Conservation (phyloP, 2,797 vertebrate genomes). For the Gadopsis marmoratus region DNA sequence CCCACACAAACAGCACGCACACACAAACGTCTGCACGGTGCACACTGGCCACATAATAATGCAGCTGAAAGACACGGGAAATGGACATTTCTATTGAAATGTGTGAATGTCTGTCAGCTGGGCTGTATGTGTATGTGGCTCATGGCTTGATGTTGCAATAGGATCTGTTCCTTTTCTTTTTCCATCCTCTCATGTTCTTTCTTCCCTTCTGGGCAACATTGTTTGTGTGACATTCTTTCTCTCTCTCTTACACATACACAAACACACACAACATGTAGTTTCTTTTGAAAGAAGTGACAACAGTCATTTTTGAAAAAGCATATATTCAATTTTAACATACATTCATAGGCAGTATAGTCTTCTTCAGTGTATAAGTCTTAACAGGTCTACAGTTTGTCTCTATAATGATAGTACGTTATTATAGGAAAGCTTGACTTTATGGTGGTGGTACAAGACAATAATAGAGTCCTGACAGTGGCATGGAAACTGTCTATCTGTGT, state of each 20-base stretch:
- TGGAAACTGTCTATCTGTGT: slow-evolving; percentile 54
- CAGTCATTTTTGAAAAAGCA: slow-evolving; percentile 81
- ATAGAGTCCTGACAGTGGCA: slow-evolving; percentile 79
- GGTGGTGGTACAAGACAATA: slow-evolving; percentile 78
- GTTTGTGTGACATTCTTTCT: slow-evolving; percentile 42
- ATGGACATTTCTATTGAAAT: slow-evolving; percentile 74
- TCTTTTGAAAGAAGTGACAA: slow-evolving; percentile 65
- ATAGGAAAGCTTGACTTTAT: slow-evolving; percentile 80
- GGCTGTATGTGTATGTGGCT: slow-evolving; percentile 30
- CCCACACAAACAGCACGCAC: slow-evolving; percentile 7
- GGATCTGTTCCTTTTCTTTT: slow-evolving; percentile 51
- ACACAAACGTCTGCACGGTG: slow-evolving; percentile 16
- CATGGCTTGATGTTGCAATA: slow-evolving; percentile 49
- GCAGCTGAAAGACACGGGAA: slow-evolving; percentile 72
- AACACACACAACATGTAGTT: not conserved
- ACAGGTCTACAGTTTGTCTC: slow-evolving; percentile 85
- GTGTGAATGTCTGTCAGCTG: slow-evolving; percentile 67
- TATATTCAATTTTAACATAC: slow-evolving; percentile 88
- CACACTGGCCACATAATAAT: slow-evolving; percentile 68
- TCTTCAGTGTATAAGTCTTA: slow-evolving; percentile 89
- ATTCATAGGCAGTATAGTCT: slow-evolving; percentile 89
- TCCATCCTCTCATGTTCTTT: slow-evolving; percentile 44
- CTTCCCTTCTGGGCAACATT: slow-evolving; percentile 41
- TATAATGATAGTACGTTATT: slow-evolving; percentile 81
- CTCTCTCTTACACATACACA: not conserved